Base-by-base conservation (phyloP, 2,113 vertebrate species). In the Pteropus alecto region DNA sequence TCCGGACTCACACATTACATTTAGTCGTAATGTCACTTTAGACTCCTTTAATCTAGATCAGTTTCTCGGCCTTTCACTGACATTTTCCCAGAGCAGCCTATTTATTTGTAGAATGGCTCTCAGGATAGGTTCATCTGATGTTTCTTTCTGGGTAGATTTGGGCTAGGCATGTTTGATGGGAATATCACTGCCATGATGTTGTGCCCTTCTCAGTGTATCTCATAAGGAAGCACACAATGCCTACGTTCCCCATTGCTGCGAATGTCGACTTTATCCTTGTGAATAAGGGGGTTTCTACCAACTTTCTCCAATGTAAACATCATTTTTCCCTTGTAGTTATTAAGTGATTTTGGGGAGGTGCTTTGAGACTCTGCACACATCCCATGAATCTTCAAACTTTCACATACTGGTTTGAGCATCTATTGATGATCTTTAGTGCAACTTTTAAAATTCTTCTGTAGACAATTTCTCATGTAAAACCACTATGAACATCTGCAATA, bases 171-270 rank as follows among this genome's bases (percentile, higher is more conserved):
- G n/a, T 65, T 43, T 19, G 33, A 60, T 1, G 16, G 18, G 41
- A 28, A 21, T 7, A 0, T n/a, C 24, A 30, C 60, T 16, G 5
- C 12, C 19, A 41, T 12, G n/a, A 58, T 13, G 5, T 8, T 43
- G 8, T 26, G 56, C 24, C 60, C 22, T 48, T 48, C 63, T 21
- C 16, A 1, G 60, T 5, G 1, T 30, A 9, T 26, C 1, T 1
- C 5, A 10, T 38, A 38, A 11, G 43, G 48, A 68, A 28, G 22
- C 35, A 10, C 38, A 2, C 2, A 0, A 1, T 11, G n/a, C 22
- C 63, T n/a, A 16, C 26, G 63, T 7, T 0, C 15, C 33, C 61
- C 51, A 0, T 22, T 13, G 0, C 5, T 56, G 33, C 46, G 33
- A 24, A 28, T 22, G 26, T 33, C 54, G 11, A 70, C 9, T 38